Evolutionary conservation across 30 jellyfish, hydroid and myxozoan genomes (phyloP), one percentile per base, ranked within the genome.

Genomic region (Catostylus mosaicus): DNA sequence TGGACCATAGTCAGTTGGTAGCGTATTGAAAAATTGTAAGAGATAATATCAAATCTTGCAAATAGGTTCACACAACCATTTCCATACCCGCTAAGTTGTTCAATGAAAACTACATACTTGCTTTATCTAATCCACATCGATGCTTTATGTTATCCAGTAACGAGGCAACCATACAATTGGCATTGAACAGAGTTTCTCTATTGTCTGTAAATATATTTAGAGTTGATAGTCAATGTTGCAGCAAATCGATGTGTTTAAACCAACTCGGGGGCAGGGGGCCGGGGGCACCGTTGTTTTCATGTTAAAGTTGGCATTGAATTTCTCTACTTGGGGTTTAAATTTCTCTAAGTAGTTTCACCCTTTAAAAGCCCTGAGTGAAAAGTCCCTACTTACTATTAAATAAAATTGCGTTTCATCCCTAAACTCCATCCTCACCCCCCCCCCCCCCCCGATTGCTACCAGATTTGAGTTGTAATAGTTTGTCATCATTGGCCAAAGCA

Each of bases 101-200:
- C 7, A 5, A 40, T 5, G 14, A 40, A 14, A 2, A 48, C 11
- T 4, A 60, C 89, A 22, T 37, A 82, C 92, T 34, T 52, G 92
- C 12, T 68, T 67, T 82, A 30, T 43, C 85, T 7, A 62, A 33
- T 7, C 85, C 78, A 43, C 92, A 82, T 43, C 92, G 73, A 27
- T 45, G 20, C 64, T 82, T 82, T 10, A 82, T 82, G 85, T 68
- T 82, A 43, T 82, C 92, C 6, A 82, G 85, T 18, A 82, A 70
- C 36, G 85, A 30, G 1, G 90, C 82, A 30, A 64, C 75, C 82
- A 40, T 82, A 66, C 92, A 82, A 65, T 82, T 69, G 35, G 92
- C 85, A 68, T 82, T 82, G 78, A 82, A 82, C 31, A 82, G 72
- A 8, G 92, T 82, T 54, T 82, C 92, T 36, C 69, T 67, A 11